Base-by-base conservation (phyloP, 1,140 invertebrate genomes). In the Drosophila mojavensis region DNA sequence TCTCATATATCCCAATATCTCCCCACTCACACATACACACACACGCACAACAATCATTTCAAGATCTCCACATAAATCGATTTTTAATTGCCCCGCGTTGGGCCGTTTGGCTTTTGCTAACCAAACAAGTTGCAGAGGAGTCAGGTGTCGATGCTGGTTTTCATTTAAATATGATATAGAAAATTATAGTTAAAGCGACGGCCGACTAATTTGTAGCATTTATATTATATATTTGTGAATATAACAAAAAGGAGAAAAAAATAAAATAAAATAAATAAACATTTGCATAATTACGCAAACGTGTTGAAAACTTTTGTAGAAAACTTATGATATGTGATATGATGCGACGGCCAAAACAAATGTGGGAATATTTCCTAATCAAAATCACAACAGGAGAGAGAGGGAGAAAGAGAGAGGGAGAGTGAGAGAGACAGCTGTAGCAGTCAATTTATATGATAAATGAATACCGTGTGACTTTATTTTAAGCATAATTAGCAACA, bases 281-380 rank as follows among this genome's bases (percentile, higher is more conserved):
- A 86, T 86, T 83, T 88, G 54, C 83, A 86, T 86, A 86, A 79
- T 86, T 85, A 75, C 82, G 78, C 75, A 83, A 86, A 81, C 55
- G 62, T 70, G 73, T 78, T 67, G 66, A 71, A 74, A 69, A 66
- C 39, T 62, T 83, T 79, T 88, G 68, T 64, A 76, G 75, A 79
- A 79, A 61, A 47, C 30, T 63, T 71, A 70, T 85, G 78, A 71
- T 86, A 79, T 79, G 67, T 61, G 65, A 84, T 69, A 73, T 50
- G 61, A 73, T 43, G 60, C 47, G 15, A 26, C 6, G 17, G 55
- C n/a, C 13, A 9, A 7, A 62, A 54, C 50, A 72, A 43, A 50
- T 66, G 78, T 79, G 75, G 71, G 65, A 74, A 64, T 15, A 45
- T 50, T 47, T 50, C 26, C 39, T 33, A 62, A 53, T 88, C 45